Conservation (phyloP, 2,797 vertebrate genomes). For the Epinephelus malabaricus region DNA sequence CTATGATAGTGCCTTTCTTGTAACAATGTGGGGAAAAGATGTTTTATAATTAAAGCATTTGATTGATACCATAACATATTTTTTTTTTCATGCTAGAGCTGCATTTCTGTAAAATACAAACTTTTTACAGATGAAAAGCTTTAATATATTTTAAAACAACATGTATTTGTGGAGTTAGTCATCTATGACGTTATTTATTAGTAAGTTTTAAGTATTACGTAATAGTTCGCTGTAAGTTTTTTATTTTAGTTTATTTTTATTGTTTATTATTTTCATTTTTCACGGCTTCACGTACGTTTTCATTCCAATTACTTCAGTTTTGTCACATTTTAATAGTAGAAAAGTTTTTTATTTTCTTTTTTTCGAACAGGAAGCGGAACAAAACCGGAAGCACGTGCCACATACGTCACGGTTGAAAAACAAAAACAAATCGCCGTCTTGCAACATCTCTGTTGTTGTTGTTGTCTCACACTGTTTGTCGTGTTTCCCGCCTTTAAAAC, state of each 20-base stretch:
- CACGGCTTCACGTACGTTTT: no score
- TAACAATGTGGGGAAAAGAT: neutral
- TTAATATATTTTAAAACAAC: neutral
- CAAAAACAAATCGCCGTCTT: slow-evolving; percentile 64
- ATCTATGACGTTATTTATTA: no score
- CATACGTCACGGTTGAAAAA: slow-evolving; percentile 39
- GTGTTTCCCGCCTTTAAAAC: neutral
- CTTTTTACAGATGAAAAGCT: neutral
- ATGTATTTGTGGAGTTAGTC: no score
- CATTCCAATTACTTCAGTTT: no score
- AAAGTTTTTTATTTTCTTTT: no score
- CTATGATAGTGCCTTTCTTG: no score
- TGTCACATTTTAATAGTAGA: no score
- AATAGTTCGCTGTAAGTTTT: no score
- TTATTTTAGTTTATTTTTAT: no score
- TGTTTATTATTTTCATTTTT: no score
- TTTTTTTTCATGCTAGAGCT: neutral
- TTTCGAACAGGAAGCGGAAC: slow-evolving; percentile 25
- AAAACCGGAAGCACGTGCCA: slow-evolving; percentile 60
- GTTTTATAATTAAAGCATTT: neutral
- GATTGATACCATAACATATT: neutral
- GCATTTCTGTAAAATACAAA: neutral
- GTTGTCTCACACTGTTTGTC: neutral
- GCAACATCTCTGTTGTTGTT: slow-evolving; percentile 9
- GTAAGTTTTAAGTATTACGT: no score